Evolutionary conservation across 2,113 vertebrate genomes (phyloP).

Genomic region (Apteryx mantelli): DNA sequence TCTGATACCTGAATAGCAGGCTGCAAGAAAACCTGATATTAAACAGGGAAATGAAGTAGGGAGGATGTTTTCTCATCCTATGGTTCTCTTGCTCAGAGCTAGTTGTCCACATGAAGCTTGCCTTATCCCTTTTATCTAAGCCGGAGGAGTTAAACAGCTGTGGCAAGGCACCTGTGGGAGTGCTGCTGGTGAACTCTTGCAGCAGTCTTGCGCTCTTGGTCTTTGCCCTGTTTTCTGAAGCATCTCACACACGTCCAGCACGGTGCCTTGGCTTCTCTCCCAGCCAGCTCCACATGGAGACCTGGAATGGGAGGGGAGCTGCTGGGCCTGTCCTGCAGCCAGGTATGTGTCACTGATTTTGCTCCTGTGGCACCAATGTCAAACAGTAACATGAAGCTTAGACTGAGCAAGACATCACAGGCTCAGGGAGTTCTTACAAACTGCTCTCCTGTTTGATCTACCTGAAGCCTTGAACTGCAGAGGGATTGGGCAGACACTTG

Average conservation of each 20-base stretch:
- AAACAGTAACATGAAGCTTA: neutral
- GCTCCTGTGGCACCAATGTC: neutral
- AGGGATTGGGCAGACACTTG: neutral
- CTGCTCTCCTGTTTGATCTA: neutral
- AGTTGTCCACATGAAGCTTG: neutral
- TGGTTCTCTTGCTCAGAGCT: neutral
- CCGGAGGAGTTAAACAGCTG: neutral
- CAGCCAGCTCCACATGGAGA: neutral
- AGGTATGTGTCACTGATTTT: neutral
- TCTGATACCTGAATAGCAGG: neutral
- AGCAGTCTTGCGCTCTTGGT: neutral
- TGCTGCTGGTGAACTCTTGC: neutral
- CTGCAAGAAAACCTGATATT: neutral
- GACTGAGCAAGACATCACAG: neutral
- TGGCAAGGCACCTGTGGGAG: neutral
- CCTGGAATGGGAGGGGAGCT: rapidly evolving
- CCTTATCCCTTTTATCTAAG: neutral
- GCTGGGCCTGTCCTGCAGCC: neutral
- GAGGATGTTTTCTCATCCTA: neutral
- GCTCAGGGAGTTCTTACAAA: neutral
- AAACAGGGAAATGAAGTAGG: neutral
- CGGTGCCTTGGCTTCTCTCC: neutral
- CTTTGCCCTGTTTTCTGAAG: neutral
- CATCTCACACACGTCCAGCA: neutral
- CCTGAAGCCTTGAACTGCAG: rapidly evolving